Percentiles rank a stretch among this genome's conserved stretches.
These are phyloP conservation scores for Agriopis leucophaearia DNA, from an alignment of 2,888 invertebrate species.

Conservation along the genomic window DNA sequence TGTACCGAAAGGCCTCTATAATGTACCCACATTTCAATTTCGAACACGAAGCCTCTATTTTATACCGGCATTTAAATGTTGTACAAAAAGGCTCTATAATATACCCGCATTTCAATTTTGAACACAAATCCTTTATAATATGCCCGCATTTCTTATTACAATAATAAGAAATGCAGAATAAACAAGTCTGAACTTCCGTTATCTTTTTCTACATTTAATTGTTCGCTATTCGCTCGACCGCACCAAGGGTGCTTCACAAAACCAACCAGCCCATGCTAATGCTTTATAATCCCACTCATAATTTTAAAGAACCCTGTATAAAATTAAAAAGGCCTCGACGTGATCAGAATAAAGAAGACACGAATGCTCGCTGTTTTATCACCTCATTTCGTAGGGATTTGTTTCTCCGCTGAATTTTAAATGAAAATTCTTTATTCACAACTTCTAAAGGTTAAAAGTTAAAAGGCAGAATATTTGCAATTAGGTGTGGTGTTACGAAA, in stretches of 20 bases:
- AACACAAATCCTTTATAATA: too few relatives aligned
- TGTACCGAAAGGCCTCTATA: too few relatives aligned
- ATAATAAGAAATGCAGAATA: not conserved
- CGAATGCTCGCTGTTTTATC: slow-evolving; percentile 41
- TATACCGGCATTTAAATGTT: too few relatives aligned
- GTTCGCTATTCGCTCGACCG: not conserved
- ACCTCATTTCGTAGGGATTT: slow-evolving; percentile 51
- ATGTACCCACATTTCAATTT: too few relatives aligned
- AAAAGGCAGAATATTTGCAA: slow-evolving; percentile 35
- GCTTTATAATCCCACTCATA: slow-evolving; percentile 36
- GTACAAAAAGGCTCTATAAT: too few relatives aligned
- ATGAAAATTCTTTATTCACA: slow-evolving; percentile 54
- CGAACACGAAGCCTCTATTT: too few relatives aligned
- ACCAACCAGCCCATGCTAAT: slow-evolving; percentile 29
- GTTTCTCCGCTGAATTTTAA: slow-evolving; percentile 56
- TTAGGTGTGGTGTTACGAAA: slow-evolving; percentile 34
- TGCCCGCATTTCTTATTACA: too few relatives aligned
- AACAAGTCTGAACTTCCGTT: not conserved
- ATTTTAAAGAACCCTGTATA: slow-evolving; percentile 44
- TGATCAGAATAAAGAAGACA: slow-evolving; percentile 30
- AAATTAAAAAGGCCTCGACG: slow-evolving; percentile 43
- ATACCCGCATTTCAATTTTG: too few relatives aligned
- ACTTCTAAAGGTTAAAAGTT: slow-evolving; percentile 45
- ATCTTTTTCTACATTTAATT: not conserved
- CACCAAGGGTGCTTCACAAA: slow-evolving; percentile 20